Evolutionary conservation across 2,888 invertebrate genomes (phyloP).

Genomic region (Cosmopolites sordidus): DNA sequence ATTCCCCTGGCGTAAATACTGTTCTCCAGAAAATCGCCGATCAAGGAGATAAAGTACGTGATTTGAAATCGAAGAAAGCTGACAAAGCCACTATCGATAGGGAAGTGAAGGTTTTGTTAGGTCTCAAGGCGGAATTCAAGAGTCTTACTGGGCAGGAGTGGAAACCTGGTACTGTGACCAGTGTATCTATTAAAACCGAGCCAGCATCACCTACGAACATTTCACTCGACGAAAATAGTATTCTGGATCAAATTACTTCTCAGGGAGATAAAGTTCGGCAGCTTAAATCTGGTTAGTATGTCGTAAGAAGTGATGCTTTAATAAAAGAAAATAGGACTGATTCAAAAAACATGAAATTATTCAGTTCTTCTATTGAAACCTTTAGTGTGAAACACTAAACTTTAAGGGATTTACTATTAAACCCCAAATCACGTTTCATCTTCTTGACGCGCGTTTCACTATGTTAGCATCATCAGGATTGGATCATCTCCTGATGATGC

Average conservation of each 20-base stretch:
- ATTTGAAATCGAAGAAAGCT: slow-evolving; percentile 54
- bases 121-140: slow-evolving; percentile 57
- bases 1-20: slow-evolving; percentile 11
- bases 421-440: too few species aligned
- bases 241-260: slow-evolving; percentile 49
- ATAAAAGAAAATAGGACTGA: slow-evolving; percentile 54
- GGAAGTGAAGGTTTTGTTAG: slow-evolving; percentile 52
- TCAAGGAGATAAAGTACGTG: slow-evolving; percentile 52
- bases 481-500: too few species aligned
- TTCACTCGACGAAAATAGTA: slow-evolving; percentile 37
- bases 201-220: slow-evolving; percentile 7
- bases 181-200: slow-evolving; percentile 44
- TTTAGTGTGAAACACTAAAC: too few species aligned
- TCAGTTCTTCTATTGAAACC: too few species aligned
- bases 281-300: slow-evolving; percentile 59
- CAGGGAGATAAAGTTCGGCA: slow-evolving; percentile 71
- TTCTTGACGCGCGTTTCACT: too few species aligned
- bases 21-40: slow-evolving; percentile 46
- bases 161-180: slow-evolving; percentile 48
- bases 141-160: slow-evolving; percentile 55
- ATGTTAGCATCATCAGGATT: too few species aligned
- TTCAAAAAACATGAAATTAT: too few species aligned
- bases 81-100: slow-evolving; percentile 54
- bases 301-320: too few species aligned
- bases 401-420: too few species aligned